These are phyloP conservation scores for Tragelaphus strepsiceros DNA, from an alignment of 2,113 vertebrate genomes.

Conservation along the genomic window DNA sequence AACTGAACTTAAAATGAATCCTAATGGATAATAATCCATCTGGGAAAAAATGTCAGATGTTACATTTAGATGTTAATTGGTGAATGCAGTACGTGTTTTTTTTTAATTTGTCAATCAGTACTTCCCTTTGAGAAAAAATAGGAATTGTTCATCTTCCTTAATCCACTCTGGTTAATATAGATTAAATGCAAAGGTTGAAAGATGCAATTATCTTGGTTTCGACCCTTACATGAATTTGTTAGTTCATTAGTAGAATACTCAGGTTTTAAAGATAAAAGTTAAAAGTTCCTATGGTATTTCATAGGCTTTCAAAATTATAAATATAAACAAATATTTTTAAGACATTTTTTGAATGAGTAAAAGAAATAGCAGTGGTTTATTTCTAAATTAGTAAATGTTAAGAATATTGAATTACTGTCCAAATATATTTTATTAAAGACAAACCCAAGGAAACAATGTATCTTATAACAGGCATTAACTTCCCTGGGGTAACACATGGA, in stretches of 20 bases:
- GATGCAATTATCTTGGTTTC: constrained; percentile 53
- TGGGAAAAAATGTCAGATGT: constrained; percentile 49
- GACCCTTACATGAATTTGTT: not conserved
- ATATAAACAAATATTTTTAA: not conserved
- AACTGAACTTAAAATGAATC: constrained; percentile 62
- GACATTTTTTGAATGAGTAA: constrained; percentile 3
- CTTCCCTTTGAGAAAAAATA: constrained; percentile 62
- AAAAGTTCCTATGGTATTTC: constrained; percentile 45
- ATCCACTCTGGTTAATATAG: constrained; percentile 54
- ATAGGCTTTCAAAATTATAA: constrained; percentile 43
- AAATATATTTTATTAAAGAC: constrained; percentile 1
- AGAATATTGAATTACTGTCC: not conserved
- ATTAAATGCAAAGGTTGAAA: constrained; percentile 59
- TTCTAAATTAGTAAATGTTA: constrained; percentile 4
- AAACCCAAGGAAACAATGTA: not conserved
- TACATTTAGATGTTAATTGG: constrained; percentile 67
- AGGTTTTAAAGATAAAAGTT: constrained; percentile 56
- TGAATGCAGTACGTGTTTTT: constrained; percentile 12
- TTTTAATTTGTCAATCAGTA: constrained; percentile 62
- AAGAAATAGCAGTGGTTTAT: not conserved
- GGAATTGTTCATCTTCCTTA: constrained; percentile 31
- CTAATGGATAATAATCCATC: constrained; percentile 64
- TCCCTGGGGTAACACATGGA: not conserved
- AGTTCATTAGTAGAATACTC: constrained; percentile 60
- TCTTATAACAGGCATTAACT: not conserved